phyloP scores from a whole-genome alignment of 1,140 invertebrate species.

The Nephila pilipes region DNA sequence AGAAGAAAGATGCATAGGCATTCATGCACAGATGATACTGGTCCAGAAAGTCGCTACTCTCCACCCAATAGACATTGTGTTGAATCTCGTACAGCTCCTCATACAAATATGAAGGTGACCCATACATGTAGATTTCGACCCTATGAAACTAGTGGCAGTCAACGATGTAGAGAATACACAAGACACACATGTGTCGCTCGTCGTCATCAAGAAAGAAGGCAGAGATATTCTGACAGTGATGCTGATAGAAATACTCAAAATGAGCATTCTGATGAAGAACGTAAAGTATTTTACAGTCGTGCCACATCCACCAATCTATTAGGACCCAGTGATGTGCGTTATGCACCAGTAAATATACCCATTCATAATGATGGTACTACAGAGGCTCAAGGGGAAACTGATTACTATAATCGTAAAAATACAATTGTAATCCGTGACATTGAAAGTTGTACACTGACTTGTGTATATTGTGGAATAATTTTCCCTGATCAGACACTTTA shows the following conservation, averaged over 20 bases:
- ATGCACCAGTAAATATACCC: neutral
- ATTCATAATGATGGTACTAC: neutral
- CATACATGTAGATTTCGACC: slow-evolving; percentile 58
- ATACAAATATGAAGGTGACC: neutral
- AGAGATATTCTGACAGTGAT: slow-evolving; percentile 58
- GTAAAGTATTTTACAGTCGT: slow-evolving; percentile 65
- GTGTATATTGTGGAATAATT: slow-evolving; percentile 94
- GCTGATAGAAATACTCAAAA: slow-evolving; percentile 61
- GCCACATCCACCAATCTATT: slow-evolving; percentile 67
- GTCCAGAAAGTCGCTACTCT: slow-evolving; percentile 36
- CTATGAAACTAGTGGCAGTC: slow-evolving; percentile 43
- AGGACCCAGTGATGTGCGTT: neutral
- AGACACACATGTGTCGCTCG: slow-evolving; percentile 49
- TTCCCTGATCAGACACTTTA: slow-evolving; percentile 97
- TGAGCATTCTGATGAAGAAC: slow-evolving; percentile 71
- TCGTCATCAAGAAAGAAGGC: slow-evolving; percentile 47
- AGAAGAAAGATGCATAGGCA: slow-evolving; percentile 49
- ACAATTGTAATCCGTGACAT: slow-evolving; percentile 46
- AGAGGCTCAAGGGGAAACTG: slow-evolving; percentile 24
- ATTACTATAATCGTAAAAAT: slow-evolving; percentile 48
- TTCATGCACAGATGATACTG: slow-evolving; percentile 48
- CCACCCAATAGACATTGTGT: slow-evolving; percentile 50
- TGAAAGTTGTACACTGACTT: slow-evolving; percentile 84
- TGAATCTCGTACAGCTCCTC: neutral
- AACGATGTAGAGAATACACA: slow-evolving; percentile 50